Evolutionary conservation across 2,888 invertebrate genomes (phyloP).

Genomic region (Seira musarum): DNA sequence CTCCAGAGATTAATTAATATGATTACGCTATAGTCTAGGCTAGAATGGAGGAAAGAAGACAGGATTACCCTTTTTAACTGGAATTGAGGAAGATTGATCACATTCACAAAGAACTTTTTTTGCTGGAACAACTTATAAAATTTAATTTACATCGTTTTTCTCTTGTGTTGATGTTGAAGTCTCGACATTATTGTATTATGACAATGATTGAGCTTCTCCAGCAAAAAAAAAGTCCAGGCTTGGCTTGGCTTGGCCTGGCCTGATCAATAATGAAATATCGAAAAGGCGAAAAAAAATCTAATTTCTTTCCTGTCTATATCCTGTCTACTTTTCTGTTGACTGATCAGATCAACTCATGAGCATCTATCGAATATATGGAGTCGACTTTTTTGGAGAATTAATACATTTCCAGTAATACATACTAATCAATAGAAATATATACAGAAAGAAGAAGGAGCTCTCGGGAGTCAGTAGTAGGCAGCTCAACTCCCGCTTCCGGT

Average conservation of each 20-base stretch:
- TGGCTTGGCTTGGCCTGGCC: no score
- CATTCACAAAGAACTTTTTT: not conserved
- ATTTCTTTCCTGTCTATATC: not conserved
- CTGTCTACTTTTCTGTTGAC: not conserved
- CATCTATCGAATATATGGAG: no score
- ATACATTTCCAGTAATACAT: not conserved
- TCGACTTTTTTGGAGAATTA: not conserved
- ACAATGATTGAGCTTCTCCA: not conserved
- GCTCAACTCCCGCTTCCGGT: not conserved
- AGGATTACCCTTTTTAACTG: no score
- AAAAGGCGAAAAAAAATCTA: not conserved
- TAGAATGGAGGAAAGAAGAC: no score
- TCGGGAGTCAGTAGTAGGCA: not conserved
- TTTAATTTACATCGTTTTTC: not conserved
- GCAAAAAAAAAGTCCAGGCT: not conserved
- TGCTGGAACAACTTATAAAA: not conserved
- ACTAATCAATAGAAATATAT: not conserved
- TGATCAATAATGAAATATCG: no score
- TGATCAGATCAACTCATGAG: not conserved
- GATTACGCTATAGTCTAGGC: no score
- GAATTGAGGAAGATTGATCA: not conserved
- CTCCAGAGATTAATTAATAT: no score
- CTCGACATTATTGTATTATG: not conserved
- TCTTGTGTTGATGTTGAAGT: no score
- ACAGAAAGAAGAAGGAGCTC: constrained; percentile 10